These are phyloP conservation scores for Limnephilus auricula DNA, from an alignment of 2,888 invertebrate species.

Conservation along the genomic window DNA sequence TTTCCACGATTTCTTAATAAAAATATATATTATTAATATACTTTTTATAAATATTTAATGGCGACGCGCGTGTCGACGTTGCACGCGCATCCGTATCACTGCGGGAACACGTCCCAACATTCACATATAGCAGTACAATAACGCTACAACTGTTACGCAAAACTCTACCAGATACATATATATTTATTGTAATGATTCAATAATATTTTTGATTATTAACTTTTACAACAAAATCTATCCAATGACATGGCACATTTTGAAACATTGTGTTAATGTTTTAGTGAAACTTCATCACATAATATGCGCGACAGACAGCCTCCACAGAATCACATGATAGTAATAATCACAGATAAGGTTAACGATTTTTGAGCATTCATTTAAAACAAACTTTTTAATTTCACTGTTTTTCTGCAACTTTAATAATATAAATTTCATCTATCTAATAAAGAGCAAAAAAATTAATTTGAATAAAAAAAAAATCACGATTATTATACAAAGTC, in stretches of 20 bases:
- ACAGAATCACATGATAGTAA: too few relatives aligned
- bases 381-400: neutral
- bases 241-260: too few relatives aligned
- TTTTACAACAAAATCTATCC: too few relatives aligned
- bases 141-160: neutral
- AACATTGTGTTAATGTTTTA: too few relatives aligned
- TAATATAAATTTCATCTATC: neutral
- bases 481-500: too few relatives aligned
- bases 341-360: too few relatives aligned
- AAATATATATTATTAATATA: slow-evolving; percentile 23
- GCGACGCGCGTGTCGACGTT: slow-evolving; percentile 15
- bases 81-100: slow-evolving; percentile 30
- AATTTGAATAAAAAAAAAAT: too few relatives aligned
- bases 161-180: neutral
- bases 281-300: too few relatives aligned
- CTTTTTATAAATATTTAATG: slow-evolving; percentile 30
- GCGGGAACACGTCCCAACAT: neutral
- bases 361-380: neutral
- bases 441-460: neutral
- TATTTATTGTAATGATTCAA: neutral
- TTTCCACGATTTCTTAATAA: slow-evolving; percentile 21
- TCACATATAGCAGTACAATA: neutral
- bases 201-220: neutral
- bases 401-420: too few relatives aligned
- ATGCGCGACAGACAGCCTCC: too few relatives aligned